phyloP scores from a whole-genome alignment of 2,113 vertebrate genomes.

The Clinocottus analis region DNA sequence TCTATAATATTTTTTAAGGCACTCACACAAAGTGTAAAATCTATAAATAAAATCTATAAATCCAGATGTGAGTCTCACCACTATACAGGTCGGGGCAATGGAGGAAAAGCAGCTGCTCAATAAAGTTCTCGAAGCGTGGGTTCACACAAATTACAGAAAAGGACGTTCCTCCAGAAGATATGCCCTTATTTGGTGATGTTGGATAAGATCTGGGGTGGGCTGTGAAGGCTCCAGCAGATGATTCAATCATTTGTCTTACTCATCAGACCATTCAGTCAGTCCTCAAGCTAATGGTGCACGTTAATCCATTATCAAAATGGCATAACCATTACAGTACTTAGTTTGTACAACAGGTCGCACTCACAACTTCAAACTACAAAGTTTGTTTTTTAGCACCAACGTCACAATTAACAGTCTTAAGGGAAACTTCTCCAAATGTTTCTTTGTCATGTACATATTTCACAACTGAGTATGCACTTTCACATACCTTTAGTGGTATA shows the following conservation, averaged over 20 bases:
- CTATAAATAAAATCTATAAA: constrained; percentile 8
- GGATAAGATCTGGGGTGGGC: background rate
- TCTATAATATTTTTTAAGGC: no score
- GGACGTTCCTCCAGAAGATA: background rate
- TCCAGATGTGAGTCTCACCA: background rate
- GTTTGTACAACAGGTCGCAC: background rate
- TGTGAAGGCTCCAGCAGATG: background rate
- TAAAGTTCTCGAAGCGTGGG: background rate
- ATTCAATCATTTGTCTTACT: background rate
- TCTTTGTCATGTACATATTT: background rate
- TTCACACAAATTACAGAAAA: constrained; percentile 7
- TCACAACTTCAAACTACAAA: background rate
- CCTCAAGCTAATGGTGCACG: background rate
- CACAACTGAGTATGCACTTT: no score
- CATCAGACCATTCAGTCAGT: constrained; percentile 9
- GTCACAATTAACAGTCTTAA: no score
- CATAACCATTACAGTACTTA: no score
- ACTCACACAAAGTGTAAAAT: no score
- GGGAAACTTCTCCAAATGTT: background rate
- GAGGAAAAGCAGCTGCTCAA: constrained; percentile 25
- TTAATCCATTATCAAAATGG: background rate
- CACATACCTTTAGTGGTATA: background rate
- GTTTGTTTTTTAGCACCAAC: no score
- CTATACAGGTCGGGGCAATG: background rate
- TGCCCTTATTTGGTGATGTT: background rate